phyloP scores from a whole-genome alignment of 2,888 invertebrate genomes.

The Parnassius smintheus region DNA sequence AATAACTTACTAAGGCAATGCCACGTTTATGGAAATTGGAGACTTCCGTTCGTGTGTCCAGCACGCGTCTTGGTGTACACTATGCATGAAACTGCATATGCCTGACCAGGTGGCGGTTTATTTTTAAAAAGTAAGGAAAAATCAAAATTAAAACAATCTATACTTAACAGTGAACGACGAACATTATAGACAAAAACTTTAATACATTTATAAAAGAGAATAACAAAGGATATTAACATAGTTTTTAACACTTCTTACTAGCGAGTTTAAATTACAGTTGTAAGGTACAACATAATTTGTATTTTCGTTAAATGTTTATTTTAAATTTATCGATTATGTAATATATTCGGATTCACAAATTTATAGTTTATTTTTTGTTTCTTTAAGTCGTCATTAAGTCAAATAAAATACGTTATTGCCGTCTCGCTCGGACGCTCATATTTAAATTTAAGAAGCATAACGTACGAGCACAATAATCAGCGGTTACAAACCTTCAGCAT shows the following conservation, averaged over 20 bases:
- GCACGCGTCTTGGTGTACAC: constrained; percentile 60
- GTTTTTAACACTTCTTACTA: too few relatives aligned
- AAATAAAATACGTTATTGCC: constrained; percentile 45
- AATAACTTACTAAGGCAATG: constrained; percentile 25
- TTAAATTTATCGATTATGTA: too few relatives aligned
- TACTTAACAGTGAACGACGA: too few relatives aligned
- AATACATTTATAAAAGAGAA: too few relatives aligned
- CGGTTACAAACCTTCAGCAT: constrained; percentile 24
- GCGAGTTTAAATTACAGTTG: too few relatives aligned
- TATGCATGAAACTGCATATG: constrained; percentile 41
- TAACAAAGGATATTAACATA: too few relatives aligned
- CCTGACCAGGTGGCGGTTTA: constrained; percentile 48
- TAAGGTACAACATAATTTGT: too few relatives aligned
- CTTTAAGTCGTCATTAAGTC: not conserved
- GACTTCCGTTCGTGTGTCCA: constrained; percentile 72
- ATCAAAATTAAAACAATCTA: constrained; percentile 11
- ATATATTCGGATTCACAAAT: too few relatives aligned
- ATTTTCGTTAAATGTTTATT: too few relatives aligned
- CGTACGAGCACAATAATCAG: constrained; percentile 44
- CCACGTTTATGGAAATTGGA: constrained; percentile 57
- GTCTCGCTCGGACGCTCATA: constrained; percentile 47
- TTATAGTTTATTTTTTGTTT: not conserved
- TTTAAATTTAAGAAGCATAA: constrained; percentile 57
- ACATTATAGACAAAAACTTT: too few relatives aligned
- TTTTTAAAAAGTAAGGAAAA: constrained; percentile 36